phyloP scores from a whole-genome alignment of 2,797 vertebrate genomes.

The Ceryle rudis region DNA sequence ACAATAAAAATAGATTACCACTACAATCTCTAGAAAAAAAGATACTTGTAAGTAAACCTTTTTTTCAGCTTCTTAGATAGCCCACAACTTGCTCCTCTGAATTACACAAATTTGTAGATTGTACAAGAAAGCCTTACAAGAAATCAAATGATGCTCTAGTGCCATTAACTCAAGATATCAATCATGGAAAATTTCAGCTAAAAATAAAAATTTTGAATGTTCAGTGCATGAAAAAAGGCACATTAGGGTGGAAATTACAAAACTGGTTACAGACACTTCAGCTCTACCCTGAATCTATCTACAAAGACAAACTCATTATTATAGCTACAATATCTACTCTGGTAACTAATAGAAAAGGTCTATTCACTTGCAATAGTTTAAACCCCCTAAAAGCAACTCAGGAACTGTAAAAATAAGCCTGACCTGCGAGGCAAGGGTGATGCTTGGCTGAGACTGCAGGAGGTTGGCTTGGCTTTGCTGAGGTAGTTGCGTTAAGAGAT shows the following conservation, averaged over 20 bases:
- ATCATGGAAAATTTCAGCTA: not conserved
- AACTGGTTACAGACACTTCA: not conserved
- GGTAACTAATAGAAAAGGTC: not conserved
- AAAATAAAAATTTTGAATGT: not conserved
- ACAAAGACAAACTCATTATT: not conserved
- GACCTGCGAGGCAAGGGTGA: constrained; percentile 97
- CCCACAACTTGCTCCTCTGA: not conserved
- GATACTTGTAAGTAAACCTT: not conserved
- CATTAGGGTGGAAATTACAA: not conserved
- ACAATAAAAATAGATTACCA: not conserved
- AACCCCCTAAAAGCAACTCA: not conserved
- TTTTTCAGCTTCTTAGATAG: not conserved
- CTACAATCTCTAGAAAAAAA: not conserved
- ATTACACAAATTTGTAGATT: not conserved
- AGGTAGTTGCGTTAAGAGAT: constrained; percentile 99
- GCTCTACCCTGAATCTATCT: not conserved
- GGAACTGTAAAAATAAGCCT: constrained; percentile 34
- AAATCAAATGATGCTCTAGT: not conserved
- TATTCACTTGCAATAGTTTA: not conserved
- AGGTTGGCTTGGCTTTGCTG: constrained; percentile 99
- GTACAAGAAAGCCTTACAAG: not conserved
- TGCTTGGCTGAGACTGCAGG: constrained; percentile 98
- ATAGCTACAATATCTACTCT: not conserved
- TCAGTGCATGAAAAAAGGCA: not conserved
- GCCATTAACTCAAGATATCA: not conserved